Conservation (phyloP, 2,888 invertebrate genomes). For the Anorthoa munda region DNA sequence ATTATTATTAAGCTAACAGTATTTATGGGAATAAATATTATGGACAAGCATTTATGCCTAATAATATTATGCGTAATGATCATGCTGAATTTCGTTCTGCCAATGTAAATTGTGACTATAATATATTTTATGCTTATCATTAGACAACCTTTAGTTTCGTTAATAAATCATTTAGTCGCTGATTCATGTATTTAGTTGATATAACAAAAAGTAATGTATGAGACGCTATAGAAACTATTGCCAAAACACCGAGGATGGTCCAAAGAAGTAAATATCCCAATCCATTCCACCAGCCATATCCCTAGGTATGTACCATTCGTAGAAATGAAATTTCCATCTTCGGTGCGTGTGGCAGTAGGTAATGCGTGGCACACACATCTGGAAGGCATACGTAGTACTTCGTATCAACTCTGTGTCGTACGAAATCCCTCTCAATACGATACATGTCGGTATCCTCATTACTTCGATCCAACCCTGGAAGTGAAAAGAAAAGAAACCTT, state of each 20-base stretch:
- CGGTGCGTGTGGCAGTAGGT: conserved; percentile 71
- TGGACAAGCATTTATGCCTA: too few species aligned
- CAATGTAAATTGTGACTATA: too few species aligned
- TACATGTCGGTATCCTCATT: conserved; percentile 80
- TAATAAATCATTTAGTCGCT: too few species aligned
- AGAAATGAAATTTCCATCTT: conserved; percentile 75
- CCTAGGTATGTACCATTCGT: conserved; percentile 78
- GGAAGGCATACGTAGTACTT: conserved; percentile 77
- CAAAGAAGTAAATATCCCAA: conserved; percentile 56
- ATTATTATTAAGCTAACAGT: too few species aligned
- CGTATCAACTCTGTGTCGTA: conserved; percentile 71
- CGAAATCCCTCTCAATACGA: conserved; percentile 72
- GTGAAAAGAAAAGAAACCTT: neutral
- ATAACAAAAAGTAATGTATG: neutral
- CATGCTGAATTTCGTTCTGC: too few species aligned
- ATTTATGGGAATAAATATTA: too few species aligned
- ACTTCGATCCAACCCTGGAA: conserved; percentile 81
- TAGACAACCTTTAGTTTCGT: too few species aligned
- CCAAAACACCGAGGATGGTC: conserved; percentile 9
- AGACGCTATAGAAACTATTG: conserved; percentile 7
- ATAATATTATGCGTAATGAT: too few species aligned
- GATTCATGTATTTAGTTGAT: neutral
- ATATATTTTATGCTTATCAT: too few species aligned
- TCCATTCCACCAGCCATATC: conserved; percentile 68
- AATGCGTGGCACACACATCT: conserved; percentile 81